These are phyloP conservation scores for Cordilura impudica DNA, from an alignment of 2,888 invertebrate species.

Conservation along the genomic window DNA sequence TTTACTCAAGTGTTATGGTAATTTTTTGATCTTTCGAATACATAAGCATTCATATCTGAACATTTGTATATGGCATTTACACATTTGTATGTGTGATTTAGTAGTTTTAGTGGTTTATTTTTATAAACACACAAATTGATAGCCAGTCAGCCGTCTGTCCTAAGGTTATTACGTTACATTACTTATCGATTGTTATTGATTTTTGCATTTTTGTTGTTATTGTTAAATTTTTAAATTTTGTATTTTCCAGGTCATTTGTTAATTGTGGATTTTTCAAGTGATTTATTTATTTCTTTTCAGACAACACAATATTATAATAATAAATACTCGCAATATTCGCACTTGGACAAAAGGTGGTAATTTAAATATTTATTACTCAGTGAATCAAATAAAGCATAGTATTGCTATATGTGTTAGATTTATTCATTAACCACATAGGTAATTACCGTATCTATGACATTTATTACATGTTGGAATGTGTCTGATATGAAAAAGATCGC, in stretches of 20 bases:
- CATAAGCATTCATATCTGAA: neutral
- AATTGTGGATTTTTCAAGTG: slow-evolving; percentile 64
- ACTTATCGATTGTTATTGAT: slow-evolving; percentile 39
- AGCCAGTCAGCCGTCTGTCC: slow-evolving; percentile 63
- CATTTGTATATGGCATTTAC: neutral
- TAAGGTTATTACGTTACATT: slow-evolving; percentile 64
- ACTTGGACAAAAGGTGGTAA: neutral
- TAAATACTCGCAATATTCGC: slow-evolving; percentile 5
- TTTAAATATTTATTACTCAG: too few relatives aligned
- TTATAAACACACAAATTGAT: slow-evolving; percentile 39
- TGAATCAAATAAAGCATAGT: neutral
- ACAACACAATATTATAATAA: slow-evolving; percentile 27
- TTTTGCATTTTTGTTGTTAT: slow-evolving; percentile 50
- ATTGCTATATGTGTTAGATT: neutral
- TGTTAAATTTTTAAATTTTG: slow-evolving; percentile 64
- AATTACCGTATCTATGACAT: neutral
- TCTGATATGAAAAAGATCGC: too few relatives aligned
- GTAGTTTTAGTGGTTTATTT: slow-evolving; percentile 43
- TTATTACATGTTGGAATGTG: slow-evolving; percentile 32
- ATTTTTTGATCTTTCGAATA: slow-evolving; percentile 5
- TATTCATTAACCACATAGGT: neutral
- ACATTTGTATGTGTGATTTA: slow-evolving; percentile 7
- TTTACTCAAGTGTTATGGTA: slow-evolving; percentile 64
- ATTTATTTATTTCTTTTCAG: slow-evolving; percentile 65
- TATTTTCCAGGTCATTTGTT: slow-evolving; percentile 59